phyloP scores from a whole-genome alignment of 2,113 vertebrate genomes.

The Helogale parvula region DNA sequence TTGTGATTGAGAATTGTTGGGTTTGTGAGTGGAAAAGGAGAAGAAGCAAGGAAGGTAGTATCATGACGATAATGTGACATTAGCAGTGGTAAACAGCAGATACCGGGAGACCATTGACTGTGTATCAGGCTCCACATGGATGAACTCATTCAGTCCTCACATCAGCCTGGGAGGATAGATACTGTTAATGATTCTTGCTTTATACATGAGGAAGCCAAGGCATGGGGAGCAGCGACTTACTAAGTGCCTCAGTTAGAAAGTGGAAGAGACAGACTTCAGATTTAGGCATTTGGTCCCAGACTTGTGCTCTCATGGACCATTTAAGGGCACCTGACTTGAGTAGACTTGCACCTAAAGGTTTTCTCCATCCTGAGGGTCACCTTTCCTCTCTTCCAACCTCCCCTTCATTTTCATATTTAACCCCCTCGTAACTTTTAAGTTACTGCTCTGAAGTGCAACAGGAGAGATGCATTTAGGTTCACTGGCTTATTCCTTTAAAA shows the following conservation, averaged over 20 bases:
- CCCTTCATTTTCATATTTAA: background rate
- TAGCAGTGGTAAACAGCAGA: background rate
- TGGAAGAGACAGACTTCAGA: background rate
- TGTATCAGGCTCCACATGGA: rapidly evolving
- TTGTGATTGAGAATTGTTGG: background rate
- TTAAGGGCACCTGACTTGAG: background rate
- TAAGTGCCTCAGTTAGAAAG: background rate
- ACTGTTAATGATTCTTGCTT: background rate
- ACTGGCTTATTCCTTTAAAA: background rate
- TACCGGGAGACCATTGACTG: background rate
- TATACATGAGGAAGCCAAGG: rapidly evolving
- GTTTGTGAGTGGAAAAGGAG: background rate
- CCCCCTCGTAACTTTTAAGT: background rate
- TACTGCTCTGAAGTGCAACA: background rate
- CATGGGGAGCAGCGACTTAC: background rate
- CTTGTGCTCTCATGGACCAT: background rate
- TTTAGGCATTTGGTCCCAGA: background rate
- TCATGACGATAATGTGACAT: background rate
- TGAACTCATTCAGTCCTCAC: background rate
- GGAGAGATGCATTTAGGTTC: background rate
- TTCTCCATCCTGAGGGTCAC: background rate
- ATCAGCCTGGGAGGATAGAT: rapidly evolving
- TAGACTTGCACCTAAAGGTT: background rate
- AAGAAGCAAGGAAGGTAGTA: background rate
- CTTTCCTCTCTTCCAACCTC: background rate